Base-by-base conservation (phyloP, 2,113 vertebrate species). In the Tinamus guttatus region DNA sequence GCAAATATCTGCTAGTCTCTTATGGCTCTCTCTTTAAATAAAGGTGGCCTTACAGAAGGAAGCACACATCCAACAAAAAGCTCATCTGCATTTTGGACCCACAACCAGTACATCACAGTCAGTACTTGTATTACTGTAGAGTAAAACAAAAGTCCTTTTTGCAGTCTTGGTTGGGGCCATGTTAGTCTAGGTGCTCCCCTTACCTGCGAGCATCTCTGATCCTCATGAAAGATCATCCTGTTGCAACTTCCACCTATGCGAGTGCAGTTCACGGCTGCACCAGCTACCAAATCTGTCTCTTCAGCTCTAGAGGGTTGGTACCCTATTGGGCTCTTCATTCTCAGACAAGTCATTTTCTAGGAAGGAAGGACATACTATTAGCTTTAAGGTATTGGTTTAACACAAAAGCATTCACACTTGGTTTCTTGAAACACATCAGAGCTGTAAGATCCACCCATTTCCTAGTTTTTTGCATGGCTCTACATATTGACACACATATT, bases 161-260 rank as follows among this genome's bases (percentile, higher is more conserved):
- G 69, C n/a, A 47, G 1, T 13, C 45, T 49, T 3, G 13, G 60
- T 71, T 63, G 3, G 5, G 41, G 30, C 9, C 20, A 54, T 14
- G 12, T 71, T 34, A 59, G 15, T 58, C 38, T 27, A n/a, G 49
- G 30, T 86, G 25, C 52, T 88, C 11, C 22, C 24, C 32, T 60
- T 74, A n/a, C 59, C 70, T 65, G n/a, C n/a, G 32, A 16, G 43
- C 32, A 21, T 9, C 19, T 43, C 56, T 74, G 62, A 5, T 84
- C 41, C 51, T 68, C 20, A n/a, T 1, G 0, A 38, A 81, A 76
- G 78, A 32, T 24, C 38, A 6, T 56, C 19, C 30, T 30, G 19
- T 49, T 60, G 14, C 59, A 6, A 8, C 4, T 12, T 5, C 28
- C 22, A 12, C 7, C 28, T 22, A 5, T 0, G 0, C 16, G n/a